Conservation (phyloP, 2,888 invertebrate species). For the Heliconius sara region DNA sequence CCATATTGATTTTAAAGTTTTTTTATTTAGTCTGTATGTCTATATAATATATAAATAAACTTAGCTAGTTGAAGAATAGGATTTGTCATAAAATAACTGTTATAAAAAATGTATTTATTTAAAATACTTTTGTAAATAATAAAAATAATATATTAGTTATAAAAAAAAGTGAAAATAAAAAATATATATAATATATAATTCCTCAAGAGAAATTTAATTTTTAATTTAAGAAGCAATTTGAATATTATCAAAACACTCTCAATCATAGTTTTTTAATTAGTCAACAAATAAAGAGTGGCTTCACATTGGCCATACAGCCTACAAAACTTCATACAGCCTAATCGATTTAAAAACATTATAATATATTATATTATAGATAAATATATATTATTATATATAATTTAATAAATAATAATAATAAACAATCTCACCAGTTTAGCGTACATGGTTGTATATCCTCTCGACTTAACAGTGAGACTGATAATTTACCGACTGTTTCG, state of each 20-base stretch:
- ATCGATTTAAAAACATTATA: background rate
- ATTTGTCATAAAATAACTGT: background rate
- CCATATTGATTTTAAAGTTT: background rate
- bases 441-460: conserved; percentile 77
- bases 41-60: background rate
- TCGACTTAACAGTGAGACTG: conserved; percentile 77
- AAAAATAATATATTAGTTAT: background rate
- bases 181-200: no score
- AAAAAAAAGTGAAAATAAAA: no score
- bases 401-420: conserved; percentile 15
- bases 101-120: background rate
- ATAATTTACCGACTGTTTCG: conserved; percentile 51
- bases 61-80: no score
- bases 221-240: no score
- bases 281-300: background rate
- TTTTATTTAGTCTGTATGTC: background rate
- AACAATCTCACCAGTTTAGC: conserved; percentile 74
- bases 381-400: conserved; percentile 8
- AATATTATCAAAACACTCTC: no score
- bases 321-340: background rate
- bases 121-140: background rate
- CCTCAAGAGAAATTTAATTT: no score
- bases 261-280: no score
- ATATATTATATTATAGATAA: background rate
- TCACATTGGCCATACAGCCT: background rate